Percentiles rank a stretch among this genome's conserved stretches.
Conservation (phyloP, 1,140 invertebrate species). For the Drosophila dunni region DNA sequence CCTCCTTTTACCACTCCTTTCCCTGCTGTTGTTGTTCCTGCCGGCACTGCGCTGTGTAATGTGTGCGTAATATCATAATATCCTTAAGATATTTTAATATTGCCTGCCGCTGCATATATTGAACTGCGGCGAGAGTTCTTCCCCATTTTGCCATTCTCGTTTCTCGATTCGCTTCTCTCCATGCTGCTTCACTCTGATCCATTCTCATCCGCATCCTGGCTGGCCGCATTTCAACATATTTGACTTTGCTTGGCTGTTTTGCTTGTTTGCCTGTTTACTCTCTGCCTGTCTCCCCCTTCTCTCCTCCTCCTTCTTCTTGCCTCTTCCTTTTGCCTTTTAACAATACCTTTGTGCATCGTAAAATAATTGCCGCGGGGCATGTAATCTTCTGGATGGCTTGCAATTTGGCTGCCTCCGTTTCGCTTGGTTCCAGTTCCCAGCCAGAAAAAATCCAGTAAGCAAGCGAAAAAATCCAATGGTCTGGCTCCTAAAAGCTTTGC, state of each 20-base stretch:
- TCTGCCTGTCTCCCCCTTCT: conserved; percentile 19
- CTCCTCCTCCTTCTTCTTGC: background rate
- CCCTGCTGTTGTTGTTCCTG: background rate
- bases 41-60: conserved; percentile 62
- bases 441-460: background rate
- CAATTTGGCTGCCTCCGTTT: conserved; percentile 52
- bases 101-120: conserved; percentile 82
- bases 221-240: conserved; percentile 83
- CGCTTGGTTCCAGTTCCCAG: conserved; percentile 2
- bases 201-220: conserved; percentile 39
- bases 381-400: conserved; percentile 81
- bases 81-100: conserved; percentile 84
- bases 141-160: background rate
- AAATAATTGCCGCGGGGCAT: conserved; percentile 81
- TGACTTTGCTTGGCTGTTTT: conserved; percentile 75
- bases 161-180: conserved; percentile 22
- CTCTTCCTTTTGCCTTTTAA: conserved; percentile 56
- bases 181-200: conserved; percentile 23
- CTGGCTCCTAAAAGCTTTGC: conserved; percentile 30
- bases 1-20: background rate
- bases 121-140: conserved; percentile 68
- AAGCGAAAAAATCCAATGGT: conserved; percentile 11
- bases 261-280: conserved; percentile 71
- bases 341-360: conserved; percentile 84
- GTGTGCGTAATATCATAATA: conserved; percentile 84